Evolutionary conservation across 2,888 invertebrate genomes (phyloP).

Genomic region (Micoletzkya japonica): DNA sequence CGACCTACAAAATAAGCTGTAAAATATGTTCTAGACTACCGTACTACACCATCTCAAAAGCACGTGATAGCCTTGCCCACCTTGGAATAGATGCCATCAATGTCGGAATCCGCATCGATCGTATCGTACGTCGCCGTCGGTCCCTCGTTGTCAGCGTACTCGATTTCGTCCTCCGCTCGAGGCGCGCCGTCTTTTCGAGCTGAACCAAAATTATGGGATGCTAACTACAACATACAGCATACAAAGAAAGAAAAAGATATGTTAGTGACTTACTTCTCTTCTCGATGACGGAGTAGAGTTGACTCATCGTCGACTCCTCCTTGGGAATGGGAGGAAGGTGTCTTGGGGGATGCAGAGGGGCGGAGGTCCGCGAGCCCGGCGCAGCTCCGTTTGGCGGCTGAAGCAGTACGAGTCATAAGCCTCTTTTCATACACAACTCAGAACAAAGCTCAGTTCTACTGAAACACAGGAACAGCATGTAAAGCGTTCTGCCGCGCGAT

Average conservation of each 20-base stretch:
- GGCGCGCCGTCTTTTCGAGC: too few relatives aligned
- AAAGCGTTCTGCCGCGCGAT: too few relatives aligned
- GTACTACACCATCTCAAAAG: too few relatives aligned
- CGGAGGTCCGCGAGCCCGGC: constrained; percentile 14
- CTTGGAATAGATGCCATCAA: constrained; percentile 22
- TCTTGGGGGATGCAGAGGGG: constrained; percentile 11
- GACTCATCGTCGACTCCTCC: not conserved
- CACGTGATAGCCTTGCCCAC: not conserved
- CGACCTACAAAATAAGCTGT: too few relatives aligned
- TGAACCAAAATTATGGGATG: not conserved
- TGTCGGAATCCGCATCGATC: constrained; percentile 21
- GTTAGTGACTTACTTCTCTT: constrained; percentile 7
- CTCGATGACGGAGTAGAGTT: constrained; percentile 14
- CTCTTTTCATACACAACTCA: not conserved
- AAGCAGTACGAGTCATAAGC: not conserved
- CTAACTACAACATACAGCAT: not conserved
- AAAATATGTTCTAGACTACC: too few relatives aligned
- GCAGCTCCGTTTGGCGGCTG: not conserved
- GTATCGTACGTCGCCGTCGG: constrained; percentile 25
- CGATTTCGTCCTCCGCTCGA: constrained; percentile 2
- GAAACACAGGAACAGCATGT: not conserved
- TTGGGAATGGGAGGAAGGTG: constrained; percentile 9
- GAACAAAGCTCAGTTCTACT: not conserved
- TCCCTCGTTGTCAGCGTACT: constrained; percentile 26
- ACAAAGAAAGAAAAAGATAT: not conserved